These are phyloP conservation scores for Scyliorhinus canicula DNA, from an alignment of 2,797 vertebrate species.

Conservation along the genomic window DNA sequence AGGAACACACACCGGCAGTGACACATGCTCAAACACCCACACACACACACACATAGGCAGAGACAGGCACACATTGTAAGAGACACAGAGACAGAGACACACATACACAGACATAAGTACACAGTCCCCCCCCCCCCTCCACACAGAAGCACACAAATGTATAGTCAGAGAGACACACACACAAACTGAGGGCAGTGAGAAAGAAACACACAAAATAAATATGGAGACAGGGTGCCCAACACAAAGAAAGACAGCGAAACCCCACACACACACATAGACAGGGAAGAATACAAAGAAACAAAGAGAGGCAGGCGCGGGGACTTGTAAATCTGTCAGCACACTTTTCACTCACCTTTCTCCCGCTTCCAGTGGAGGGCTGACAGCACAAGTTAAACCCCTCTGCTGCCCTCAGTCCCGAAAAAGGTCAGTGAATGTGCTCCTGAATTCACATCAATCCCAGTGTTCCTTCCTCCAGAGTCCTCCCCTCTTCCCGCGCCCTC, in stretches of 20 bases:
- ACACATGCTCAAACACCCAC: background rate
- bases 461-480: background rate
- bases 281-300: conserved; percentile 17
- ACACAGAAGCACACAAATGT: too few species aligned
- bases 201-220: background rate
- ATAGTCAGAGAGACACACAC: background rate
- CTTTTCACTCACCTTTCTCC: background rate
- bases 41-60: background rate
- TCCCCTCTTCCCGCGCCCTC: background rate
- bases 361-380: background rate
- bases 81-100: background rate
- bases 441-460: background rate
- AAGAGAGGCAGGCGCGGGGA: background rate
- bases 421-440: background rate
- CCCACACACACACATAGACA: too few species aligned
- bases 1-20: background rate
- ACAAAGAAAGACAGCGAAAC: conserved; percentile 19
- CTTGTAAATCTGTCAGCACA: conserved; percentile 18
- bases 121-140: too few species aligned
- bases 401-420: background rate
- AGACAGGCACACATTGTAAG: background rate
- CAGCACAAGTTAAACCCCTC: background rate
- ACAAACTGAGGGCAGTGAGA: background rate
- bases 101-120: background rate
- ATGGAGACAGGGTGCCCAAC: background rate